Evolutionary conservation across 2,888 invertebrate species (phyloP).

Genomic region (Drosophila dives): DNA sequence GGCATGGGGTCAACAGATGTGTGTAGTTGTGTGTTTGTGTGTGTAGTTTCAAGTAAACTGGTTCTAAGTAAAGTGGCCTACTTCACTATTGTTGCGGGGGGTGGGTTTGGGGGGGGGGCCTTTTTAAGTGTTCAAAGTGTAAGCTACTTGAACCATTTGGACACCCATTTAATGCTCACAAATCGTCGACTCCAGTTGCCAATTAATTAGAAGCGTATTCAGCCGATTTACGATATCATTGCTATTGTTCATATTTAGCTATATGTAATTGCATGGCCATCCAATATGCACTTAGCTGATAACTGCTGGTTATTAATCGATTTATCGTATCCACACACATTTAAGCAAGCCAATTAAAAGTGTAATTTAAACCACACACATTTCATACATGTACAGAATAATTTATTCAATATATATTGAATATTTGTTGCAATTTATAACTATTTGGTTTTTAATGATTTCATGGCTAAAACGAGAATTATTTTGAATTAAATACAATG

Average conservation of each 20-base stretch:
- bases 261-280: conserved; percentile 44
- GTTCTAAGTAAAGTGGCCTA: conserved; percentile 3
- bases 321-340: conserved; percentile 25
- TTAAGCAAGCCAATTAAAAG: neutral
- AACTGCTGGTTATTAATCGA: conserved; percentile 40
- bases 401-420: neutral
- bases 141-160: conserved; percentile 22
- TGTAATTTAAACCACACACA: neutral
- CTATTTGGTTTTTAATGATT: neutral
- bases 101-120: no score
- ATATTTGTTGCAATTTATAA: neutral
- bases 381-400: neutral
- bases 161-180: conserved; percentile 24
- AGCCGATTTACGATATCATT: conserved; percentile 23
- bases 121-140: conserved; percentile 39
- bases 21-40: neutral
- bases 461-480: neutral
- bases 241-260: conserved; percentile 20
- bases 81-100: conserved; percentile 6
- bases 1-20: conserved; percentile 11
- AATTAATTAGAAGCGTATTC: conserved; percentile 61
- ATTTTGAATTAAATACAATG: neutral
- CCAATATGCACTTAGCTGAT: conserved; percentile 55
- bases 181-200: conserved; percentile 20
- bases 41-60: conserved; percentile 2